phyloP scores from a whole-genome alignment of 1,140 invertebrate genomes.

The Drosophila malerkotliana region DNA sequence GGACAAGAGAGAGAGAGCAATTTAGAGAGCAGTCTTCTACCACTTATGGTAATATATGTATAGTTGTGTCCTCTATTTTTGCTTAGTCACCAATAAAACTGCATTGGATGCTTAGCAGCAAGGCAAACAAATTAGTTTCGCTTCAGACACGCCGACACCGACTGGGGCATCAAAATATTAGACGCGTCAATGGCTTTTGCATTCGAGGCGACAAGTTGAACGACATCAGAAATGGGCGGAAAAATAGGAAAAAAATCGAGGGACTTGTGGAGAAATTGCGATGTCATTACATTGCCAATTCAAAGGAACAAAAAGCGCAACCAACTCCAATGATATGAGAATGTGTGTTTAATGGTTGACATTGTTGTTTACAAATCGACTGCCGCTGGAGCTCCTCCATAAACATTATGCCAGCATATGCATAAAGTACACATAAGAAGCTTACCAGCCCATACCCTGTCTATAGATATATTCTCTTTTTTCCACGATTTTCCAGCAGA shows the following conservation, averaged over 20 bases:
- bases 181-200: conserved; percentile 67
- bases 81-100: conserved; percentile 66
- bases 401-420: conserved; percentile 77
- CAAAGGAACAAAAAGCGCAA: conserved; percentile 64
- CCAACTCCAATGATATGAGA: conserved; percentile 39
- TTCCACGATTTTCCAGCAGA: conserved; percentile 52
- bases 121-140: conserved; percentile 72
- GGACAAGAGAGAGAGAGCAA: too few relatives aligned
- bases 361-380: conserved; percentile 74
- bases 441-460: conserved; percentile 36
- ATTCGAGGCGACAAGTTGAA: conserved; percentile 52
- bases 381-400: conserved; percentile 39
- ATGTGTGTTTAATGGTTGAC: conserved; percentile 69
- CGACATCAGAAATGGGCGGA: conserved; percentile 19
- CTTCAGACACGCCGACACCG: conserved; percentile 13
- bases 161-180: conserved; percentile 66
- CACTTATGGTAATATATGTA: conserved; percentile 1
- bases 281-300: conserved; percentile 38
- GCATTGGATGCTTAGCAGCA: conserved; percentile 37
- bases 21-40: neutral
- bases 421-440: conserved; percentile 67
- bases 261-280: neutral
- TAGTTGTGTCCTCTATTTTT: neutral
- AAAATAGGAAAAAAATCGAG: too few relatives aligned
- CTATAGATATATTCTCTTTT: neutral